A percentile compares a stretch with the other conserved stretches of the same genome.
These are phyloP conservation scores for Pandemis heparana DNA, from an alignment of 2,888 invertebrate genomes.

Conservation along the genomic window DNA sequence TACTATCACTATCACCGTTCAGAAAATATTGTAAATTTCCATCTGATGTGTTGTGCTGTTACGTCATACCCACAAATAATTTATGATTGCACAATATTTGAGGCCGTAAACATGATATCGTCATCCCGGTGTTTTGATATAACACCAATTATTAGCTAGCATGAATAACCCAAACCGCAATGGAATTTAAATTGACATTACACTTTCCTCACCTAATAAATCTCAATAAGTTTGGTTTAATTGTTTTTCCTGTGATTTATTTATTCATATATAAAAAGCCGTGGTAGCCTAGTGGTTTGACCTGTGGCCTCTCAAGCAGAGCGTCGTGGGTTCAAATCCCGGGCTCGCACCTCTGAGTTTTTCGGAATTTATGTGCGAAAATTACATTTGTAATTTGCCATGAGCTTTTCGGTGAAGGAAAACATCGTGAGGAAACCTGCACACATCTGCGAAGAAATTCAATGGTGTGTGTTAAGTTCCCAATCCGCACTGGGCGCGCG, in stretches of 20 bases:
- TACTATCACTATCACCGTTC: not conserved
- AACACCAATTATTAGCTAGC: not conserved
- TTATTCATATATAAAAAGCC: too few relatives aligned
- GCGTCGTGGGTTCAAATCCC: too few relatives aligned
- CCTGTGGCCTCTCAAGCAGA: too few relatives aligned
- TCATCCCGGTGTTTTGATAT: slow-evolving; percentile 8
- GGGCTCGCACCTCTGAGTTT: too few relatives aligned
- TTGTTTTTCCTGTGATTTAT: not conserved
- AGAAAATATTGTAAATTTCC: slow-evolving; percentile 4
- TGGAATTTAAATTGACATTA: not conserved
- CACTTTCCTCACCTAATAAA: not conserved
- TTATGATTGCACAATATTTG: slow-evolving; percentile 17
- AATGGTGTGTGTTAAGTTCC: too few relatives aligned
- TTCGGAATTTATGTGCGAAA: too few relatives aligned
- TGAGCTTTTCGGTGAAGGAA: too few relatives aligned
- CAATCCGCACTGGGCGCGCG: too few relatives aligned
- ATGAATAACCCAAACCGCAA: not conserved
- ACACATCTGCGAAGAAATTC: too few relatives aligned
- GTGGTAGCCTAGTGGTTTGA: too few relatives aligned
- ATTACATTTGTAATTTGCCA: too few relatives aligned
- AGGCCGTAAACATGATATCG: slow-evolving; percentile 7
- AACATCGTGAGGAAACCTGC: too few relatives aligned
- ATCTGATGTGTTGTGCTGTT: slow-evolving; percentile 5
- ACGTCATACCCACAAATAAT: slow-evolving; percentile 9
- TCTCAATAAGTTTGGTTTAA: not conserved